Base-by-base conservation (phyloP, 2,113 vertebrate species). In the Burhinus bistriatus region DNA sequence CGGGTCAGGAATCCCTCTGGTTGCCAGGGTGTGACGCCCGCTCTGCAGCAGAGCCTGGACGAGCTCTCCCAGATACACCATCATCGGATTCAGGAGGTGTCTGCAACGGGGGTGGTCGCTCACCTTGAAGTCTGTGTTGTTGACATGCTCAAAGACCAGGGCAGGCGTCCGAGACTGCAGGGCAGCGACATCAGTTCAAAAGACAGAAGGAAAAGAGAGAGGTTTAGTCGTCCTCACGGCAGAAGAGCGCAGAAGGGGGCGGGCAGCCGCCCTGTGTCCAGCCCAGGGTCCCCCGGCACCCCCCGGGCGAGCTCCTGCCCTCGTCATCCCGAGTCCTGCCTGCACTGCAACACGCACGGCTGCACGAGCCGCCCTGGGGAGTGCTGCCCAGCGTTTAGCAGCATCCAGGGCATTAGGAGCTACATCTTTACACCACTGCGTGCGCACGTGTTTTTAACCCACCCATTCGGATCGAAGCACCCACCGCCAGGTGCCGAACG, bases 91-190 rank as follows among this genome's bases (percentile, higher is more conserved):
- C 36, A 2, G 30, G 40, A 44, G 40, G 71, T 2, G 17, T 10
- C 51, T 11, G 9, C 51, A 15, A 22, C 5, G 9, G 11, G 16
- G 17, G 34, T 3, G 6, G 19, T 20, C 66, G 5, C 97, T 98
- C 97, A 99, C 99, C 98, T 99, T 99, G 97, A 99, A 99, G 92
- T 99, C 99, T 82, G 99, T 99, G 98, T 99, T 99, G 98, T 99
- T 99, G 87, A 99, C 98, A 72, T 99, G 98, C 97, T 99, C 99
- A 71, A 99, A 99, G 94, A 99, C 98, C 95, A 99, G 96, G 84
- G 98, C 99, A 23, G 99, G 99, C n/a, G 99, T 99, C 97, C 99
- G 98, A 58, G 99, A 99, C 99, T 99, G 87, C 36, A 44, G 40
- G 32, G 30, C 51, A 3, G 70, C 40, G 9, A 6, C 22, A 7